These are phyloP conservation scores for Hafferia zeledoni DNA, from an alignment of 2,797 vertebrate genomes.

Conservation along the genomic window DNA sequence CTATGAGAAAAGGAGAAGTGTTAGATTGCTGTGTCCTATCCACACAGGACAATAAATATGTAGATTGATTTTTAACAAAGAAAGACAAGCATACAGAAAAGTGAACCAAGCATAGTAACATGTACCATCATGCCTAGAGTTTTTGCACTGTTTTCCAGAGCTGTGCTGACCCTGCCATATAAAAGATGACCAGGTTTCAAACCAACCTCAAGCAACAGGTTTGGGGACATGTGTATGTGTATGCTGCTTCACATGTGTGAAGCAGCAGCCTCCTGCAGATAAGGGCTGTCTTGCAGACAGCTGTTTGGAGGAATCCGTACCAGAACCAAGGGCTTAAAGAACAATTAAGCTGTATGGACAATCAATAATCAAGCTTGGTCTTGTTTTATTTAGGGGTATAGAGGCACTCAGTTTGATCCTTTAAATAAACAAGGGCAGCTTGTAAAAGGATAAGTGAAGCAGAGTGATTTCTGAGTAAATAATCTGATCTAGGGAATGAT, in stretches of 20 bases:
- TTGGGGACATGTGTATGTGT: rapidly evolving
- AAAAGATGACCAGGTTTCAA: neutral
- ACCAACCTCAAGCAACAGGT: neutral
- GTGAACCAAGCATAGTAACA: rapidly evolving
- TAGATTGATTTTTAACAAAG: neutral
- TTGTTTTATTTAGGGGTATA: slow-evolving; percentile 34
- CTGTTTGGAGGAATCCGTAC: neutral
- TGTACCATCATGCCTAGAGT: rapidly evolving
- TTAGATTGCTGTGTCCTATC: neutral
- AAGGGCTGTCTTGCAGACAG: neutral
- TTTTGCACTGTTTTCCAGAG: neutral
- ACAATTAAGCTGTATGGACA: slow-evolving; percentile 13
- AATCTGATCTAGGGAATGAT: slow-evolving; percentile 43
- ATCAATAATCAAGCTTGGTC: slow-evolving; percentile 15
- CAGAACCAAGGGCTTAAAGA: neutral
- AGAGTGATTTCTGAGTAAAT: slow-evolving; percentile 53
- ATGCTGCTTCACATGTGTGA: no score
- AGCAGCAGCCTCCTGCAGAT: neutral
- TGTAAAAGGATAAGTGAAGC: slow-evolving; percentile 59
- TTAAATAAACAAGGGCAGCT: slow-evolving; percentile 44
- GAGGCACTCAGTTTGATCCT: slow-evolving; percentile 24
- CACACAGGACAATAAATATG: neutral
- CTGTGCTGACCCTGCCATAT: neutral
- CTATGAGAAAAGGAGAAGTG: neutral
- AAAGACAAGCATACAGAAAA: neutral